Evolutionary conservation across 2,113 vertebrate genomes (phyloP), one percentile per base, ranked within the genome.

Genomic region (Onychorhynchus coronatus): DNA sequence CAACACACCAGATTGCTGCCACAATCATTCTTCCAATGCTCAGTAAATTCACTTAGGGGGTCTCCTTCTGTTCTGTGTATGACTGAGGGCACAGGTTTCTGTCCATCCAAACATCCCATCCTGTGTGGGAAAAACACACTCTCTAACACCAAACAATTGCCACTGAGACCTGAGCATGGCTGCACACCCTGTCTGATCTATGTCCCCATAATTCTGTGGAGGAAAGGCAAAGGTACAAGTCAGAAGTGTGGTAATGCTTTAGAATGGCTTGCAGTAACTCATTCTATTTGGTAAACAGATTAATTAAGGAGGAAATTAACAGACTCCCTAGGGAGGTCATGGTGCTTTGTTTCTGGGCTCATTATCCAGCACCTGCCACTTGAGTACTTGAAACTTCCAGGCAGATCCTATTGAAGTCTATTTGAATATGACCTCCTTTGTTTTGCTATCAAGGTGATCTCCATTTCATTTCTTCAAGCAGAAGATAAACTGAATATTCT

Each of bases 401-500:
- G 68, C 76, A 72, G 80, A 23, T 41, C 16, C 27, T n/a, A 10
- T 0, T 93, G 73, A 75, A 87, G 77, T 68, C 86, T 75, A 16
- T 56, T 81, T 93, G 89, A 92, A 58, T 72, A 41, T 87, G 87
- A 93, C 84, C 94, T 91, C 87, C 93, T 93, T 84, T 91, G 70
- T 89, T 94, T 89, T 72, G 47, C 20, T 87, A 85, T 28, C 58
- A 82, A 95, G 80, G 84, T 89, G 94, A 94, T 79, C 77, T 78
- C 73, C 44, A 22, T 65, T 89, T 89, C 89, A 78, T 78, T 89
- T 89, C 93, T 94, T 95, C 93, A 94, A 89, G 84, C 44, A 67
- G 70, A 89, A 73, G 89, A 85, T 95, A 91, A 94, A 78, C 80
- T 95, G 85, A 95, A 78, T 92, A 97, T 92, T 95, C 96, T 72